Percentiles rank a stretch among this genome's conserved stretches.
phyloP scores from a whole-genome alignment of 2,797 vertebrate genomes.

The Gadopsis marmoratus region DNA sequence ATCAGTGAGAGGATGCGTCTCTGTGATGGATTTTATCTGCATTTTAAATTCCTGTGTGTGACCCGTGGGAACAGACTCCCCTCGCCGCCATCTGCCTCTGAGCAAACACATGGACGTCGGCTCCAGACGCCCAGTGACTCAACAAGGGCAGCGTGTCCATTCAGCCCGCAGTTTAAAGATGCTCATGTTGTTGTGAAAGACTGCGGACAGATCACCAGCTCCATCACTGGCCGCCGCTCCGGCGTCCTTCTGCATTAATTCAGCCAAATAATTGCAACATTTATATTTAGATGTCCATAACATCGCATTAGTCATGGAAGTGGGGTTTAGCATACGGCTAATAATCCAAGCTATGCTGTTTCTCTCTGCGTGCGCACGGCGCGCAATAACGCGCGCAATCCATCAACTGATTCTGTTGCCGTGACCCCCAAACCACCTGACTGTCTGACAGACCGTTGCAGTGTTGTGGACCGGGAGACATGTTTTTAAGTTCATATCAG shows the following conservation, averaged over 20 bases:
- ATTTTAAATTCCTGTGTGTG: conserved; percentile 77
- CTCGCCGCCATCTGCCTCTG: conserved; percentile 73
- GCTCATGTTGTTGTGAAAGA: not conserved
- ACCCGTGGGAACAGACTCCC: conserved; percentile 75
- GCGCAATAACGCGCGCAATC: not conserved
- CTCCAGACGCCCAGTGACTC: conserved; percentile 30
- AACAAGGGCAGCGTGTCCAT: conserved; percentile 41
- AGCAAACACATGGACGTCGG: conserved; percentile 74
- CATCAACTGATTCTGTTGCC: not conserved
- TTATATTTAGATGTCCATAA: not conserved
- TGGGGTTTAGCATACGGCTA: not conserved
- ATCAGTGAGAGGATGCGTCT: conserved; percentile 72
- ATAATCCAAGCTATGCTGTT: too few relatives aligned
- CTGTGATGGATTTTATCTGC: conserved; percentile 75
- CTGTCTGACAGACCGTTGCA: not conserved
- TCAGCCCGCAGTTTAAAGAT: conserved; percentile 14
- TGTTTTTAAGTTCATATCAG: not conserved
- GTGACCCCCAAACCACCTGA: not conserved
- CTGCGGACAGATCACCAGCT: not conserved
- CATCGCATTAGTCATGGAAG: not conserved
- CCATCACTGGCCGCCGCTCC: too few relatives aligned
- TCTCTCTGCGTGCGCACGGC: not conserved
- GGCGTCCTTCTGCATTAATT: too few relatives aligned
- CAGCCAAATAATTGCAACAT: not conserved
- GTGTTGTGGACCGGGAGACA: not conserved